These are phyloP conservation scores for Pipistrellus nathusii DNA, from an alignment of 2,797 vertebrate genomes.

Conservation along the genomic window DNA sequence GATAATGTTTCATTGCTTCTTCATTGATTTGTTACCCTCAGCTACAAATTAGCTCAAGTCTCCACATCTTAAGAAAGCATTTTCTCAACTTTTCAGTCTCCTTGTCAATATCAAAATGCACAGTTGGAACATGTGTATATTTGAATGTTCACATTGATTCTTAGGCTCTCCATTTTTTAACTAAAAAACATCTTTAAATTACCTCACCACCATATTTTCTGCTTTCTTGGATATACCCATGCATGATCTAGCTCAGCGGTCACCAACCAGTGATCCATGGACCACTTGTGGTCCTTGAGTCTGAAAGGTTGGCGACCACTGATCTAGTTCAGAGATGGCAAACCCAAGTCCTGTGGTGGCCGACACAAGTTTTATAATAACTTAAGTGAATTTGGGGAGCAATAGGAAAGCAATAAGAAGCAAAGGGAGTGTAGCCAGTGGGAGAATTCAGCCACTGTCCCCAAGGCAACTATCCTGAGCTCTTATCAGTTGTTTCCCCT, in stretches of 20 bases:
- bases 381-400: neutral
- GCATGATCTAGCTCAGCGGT: neutral
- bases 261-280: no score
- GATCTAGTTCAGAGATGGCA: neutral
- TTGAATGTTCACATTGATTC: neutral
- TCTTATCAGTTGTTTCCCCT: neutral
- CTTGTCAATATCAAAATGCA: neutral
- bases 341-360: neutral
- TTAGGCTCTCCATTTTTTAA: neutral
- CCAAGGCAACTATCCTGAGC: neutral
- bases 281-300: no score
- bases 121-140: neutral
- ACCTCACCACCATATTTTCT: no score
- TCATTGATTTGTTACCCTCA: neutral
- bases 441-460: neutral
- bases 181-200: neutral
- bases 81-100: neutral
- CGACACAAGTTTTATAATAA: neutral
- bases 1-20: neutral
- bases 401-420: neutral
- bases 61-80: neutral
- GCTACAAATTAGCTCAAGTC: neutral
- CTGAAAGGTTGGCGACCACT: no score
- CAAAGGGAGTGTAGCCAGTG: neutral
- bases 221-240: neutral